Evolutionary conservation across 2,888 invertebrate genomes (phyloP).

Genomic region (Troides oblongomaculatus): DNA sequence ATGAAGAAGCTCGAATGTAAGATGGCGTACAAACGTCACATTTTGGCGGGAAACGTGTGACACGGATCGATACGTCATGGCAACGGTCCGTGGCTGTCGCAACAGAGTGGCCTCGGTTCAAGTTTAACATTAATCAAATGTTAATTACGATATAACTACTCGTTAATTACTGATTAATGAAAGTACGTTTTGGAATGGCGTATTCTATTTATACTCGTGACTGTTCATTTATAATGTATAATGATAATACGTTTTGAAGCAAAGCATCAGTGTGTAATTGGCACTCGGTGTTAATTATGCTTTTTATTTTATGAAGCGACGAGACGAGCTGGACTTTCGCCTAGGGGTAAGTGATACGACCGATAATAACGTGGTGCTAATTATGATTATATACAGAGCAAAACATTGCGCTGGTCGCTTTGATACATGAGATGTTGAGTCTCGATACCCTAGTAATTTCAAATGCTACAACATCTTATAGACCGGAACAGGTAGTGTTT

Average conservation of each 20-base stretch:
- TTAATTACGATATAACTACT: not conserved
- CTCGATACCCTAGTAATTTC: no score
- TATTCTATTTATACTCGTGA: not conserved
- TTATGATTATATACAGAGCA: no score
- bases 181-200: not conserved
- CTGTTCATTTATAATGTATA: not conserved
- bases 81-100: constrained; percentile 40
- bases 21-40: constrained; percentile 44
- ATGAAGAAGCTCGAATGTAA: constrained; percentile 10
- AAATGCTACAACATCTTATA: no score
- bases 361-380: no score
- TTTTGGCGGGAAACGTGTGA: constrained; percentile 66
- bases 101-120: constrained; percentile 29
- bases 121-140: constrained; percentile 14
- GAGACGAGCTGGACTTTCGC: no score
- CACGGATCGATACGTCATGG: constrained; percentile 61
- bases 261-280: no score
- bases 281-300: not conserved
- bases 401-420: no score
- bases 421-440: no score
- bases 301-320: no score
- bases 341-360: no score
- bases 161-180: not conserved
- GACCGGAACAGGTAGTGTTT: no score
- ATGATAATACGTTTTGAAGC: no score